Conservation (phyloP, 30 jellyfish, hydroid and myxozoan genomes). For the Aurelia aurita complex sp. Pacific region DNA sequence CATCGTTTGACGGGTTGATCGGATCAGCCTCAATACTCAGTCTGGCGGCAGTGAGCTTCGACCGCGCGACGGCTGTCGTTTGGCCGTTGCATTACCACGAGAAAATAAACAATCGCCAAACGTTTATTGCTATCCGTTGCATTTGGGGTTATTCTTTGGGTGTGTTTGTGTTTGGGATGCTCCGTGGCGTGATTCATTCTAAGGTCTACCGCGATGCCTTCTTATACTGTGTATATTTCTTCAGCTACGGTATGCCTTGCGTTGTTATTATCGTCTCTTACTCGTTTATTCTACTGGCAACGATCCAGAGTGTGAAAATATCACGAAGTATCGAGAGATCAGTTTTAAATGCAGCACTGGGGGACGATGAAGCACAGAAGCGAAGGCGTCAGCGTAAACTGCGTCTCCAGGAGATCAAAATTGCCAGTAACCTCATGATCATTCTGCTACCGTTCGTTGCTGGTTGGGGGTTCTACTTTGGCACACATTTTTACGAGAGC, state of each 20-base stretch:
- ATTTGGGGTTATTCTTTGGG: constrained; percentile 64
- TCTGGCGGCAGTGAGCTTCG: constrained; percentile 87
- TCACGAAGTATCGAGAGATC: constrained; percentile 50
- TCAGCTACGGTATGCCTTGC: constrained; percentile 61
- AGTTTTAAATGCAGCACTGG: constrained; percentile 3
- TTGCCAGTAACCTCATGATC: constrained; percentile 52
- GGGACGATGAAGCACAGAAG: neutral
- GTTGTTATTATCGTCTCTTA: constrained; percentile 37
- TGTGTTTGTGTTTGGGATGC: constrained; percentile 38
- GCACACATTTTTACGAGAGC: constrained; percentile 56
- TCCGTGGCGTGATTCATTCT: constrained; percentile 32
- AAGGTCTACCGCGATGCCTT: constrained; percentile 31
- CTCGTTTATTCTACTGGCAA: constrained; percentile 39
- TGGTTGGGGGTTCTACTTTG: constrained; percentile 81
- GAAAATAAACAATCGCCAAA: constrained; percentile 10
- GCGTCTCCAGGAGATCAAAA: constrained; percentile 55
- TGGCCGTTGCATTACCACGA: constrained; percentile 66
- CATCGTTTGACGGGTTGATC: constrained; percentile 63
- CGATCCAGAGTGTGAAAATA: constrained; percentile 37
- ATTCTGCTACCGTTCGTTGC: constrained; percentile 63
- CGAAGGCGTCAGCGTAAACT: constrained; percentile 14
- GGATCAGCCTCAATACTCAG: constrained; percentile 82
- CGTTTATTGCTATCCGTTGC: constrained; percentile 22
- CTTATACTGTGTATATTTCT: constrained; percentile 14
- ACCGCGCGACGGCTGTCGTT: constrained; percentile 77